Evolutionary conservation across 1,140 invertebrate genomes (phyloP).

Genomic region (Antheraea mylitta): DNA sequence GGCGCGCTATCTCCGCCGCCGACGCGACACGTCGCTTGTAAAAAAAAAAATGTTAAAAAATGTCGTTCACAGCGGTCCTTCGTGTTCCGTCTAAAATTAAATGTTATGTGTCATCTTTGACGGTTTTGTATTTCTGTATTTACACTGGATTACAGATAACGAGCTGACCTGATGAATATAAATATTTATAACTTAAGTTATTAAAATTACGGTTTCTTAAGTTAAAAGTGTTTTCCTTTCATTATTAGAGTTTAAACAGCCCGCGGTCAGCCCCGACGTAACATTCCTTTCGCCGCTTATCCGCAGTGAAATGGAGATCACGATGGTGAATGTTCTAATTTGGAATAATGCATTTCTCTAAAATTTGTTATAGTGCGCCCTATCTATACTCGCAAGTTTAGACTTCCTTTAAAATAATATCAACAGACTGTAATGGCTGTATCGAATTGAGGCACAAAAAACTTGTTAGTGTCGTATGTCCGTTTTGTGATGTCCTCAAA

Average conservation of each 20-base stretch:
- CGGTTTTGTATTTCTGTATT: slow-evolving; percentile 81
- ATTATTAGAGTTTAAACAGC: slow-evolving; percentile 56
- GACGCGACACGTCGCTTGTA: slow-evolving; percentile 75
- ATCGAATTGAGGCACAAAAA: slow-evolving; percentile 74
- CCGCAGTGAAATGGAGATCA: slow-evolving; percentile 73
- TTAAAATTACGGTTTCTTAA: slow-evolving; percentile 81
- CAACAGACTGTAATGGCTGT: slow-evolving; percentile 71
- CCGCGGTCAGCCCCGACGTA: slow-evolving; percentile 69
- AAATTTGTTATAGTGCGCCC: neutral
- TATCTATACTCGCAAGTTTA: slow-evolving; percentile 43
- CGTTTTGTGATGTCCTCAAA: slow-evolving; percentile 65
- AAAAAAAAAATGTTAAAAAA: slow-evolving; percentile 73
- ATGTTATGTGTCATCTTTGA: slow-evolving; percentile 81
- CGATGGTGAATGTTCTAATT: slow-evolving; percentile 68
- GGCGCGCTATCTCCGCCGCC: slow-evolving; percentile 47
- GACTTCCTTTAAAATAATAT: slow-evolving; percentile 55
- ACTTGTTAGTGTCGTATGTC: slow-evolving; percentile 73
- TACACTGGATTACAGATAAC: slow-evolving; percentile 80
- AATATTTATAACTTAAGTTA: slow-evolving; percentile 82
- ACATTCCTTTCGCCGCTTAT: slow-evolving; percentile 76
- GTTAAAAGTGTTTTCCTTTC: slow-evolving; percentile 83
- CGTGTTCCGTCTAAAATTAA: slow-evolving; percentile 79
- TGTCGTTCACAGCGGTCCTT: slow-evolving; percentile 78
- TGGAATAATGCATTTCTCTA: slow-evolving; percentile 44
- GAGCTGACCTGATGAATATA: slow-evolving; percentile 81